Percentiles rank a stretch among this genome's conserved stretches.
phyloP scores from a whole-genome alignment of 2,888 invertebrate genomes.

The Polyommatus iphigenia region DNA sequence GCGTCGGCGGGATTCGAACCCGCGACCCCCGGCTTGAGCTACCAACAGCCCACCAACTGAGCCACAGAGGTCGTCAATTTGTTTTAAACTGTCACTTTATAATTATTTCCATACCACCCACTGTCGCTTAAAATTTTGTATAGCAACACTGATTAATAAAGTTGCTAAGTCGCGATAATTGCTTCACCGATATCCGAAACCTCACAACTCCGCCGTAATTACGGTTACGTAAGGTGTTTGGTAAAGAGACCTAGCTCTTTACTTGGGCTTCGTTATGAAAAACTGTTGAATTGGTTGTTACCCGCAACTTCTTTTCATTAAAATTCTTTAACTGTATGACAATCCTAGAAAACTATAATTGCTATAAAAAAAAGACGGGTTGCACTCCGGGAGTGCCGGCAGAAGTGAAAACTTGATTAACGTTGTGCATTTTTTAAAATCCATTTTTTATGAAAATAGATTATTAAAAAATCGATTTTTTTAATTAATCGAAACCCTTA shows the following conservation, averaged over 20 bases:
- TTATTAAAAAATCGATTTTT: no score
- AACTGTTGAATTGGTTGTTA: background rate
- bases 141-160: constrained; percentile 14
- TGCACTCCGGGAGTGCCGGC: no score
- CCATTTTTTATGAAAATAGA: no score
- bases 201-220: background rate
- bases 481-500: no score
- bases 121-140: background rate
- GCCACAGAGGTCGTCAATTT: background rate
- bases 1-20: no score
- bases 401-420: no score
- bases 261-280: background rate
- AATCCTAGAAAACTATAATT: no score
- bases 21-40: no score
- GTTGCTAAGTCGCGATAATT: background rate
- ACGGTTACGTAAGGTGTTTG: background rate
- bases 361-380: no score
- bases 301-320: background rate
- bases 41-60: no score
- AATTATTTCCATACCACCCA: background rate
- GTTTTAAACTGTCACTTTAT: background rate
- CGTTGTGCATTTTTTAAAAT: no score
- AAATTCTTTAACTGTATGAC: no score
- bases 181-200: constrained; percentile 15
- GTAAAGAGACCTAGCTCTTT: background rate